Conservation (phyloP, 2,888 invertebrate species). For the Coenonympha glycerion region DNA sequence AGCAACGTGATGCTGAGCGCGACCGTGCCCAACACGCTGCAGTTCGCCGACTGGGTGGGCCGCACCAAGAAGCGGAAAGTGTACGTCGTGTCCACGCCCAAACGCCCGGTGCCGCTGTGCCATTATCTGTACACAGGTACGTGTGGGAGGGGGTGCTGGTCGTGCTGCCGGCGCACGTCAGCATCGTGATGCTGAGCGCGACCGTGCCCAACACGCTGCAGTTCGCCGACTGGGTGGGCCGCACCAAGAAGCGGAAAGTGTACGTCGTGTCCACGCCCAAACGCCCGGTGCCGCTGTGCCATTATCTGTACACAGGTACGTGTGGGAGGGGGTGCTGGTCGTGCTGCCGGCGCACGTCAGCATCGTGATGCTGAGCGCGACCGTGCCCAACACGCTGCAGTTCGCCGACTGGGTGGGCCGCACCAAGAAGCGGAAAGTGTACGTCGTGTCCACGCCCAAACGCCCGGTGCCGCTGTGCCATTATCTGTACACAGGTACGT, state of each 20-base stretch:
- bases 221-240: conserved; percentile 95
- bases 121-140: conserved; percentile 92
- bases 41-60: conserved; percentile 97
- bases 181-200: conserved; percentile 97
- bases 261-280: conserved; percentile 95
- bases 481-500: no score
- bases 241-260: conserved; percentile 89
- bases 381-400: no score
- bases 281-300: conserved; percentile 96
- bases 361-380: no score
- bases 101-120: conserved; percentile 95
- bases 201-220: conserved; percentile 98
- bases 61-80: conserved; percentile 90
- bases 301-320: conserved; percentile 89
- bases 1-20: conserved; percentile 98
- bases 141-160: conserved; percentile 84
- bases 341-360: no score
- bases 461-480: no score
- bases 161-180: conserved; percentile 94
- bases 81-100: conserved; percentile 94
- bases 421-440: no score
- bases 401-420: no score
- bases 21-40: conserved; percentile 97
- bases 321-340: no score
- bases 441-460: no score